Conservation (phyloP, 1,140 invertebrate species). For the Tetramorium alpestre region DNA sequence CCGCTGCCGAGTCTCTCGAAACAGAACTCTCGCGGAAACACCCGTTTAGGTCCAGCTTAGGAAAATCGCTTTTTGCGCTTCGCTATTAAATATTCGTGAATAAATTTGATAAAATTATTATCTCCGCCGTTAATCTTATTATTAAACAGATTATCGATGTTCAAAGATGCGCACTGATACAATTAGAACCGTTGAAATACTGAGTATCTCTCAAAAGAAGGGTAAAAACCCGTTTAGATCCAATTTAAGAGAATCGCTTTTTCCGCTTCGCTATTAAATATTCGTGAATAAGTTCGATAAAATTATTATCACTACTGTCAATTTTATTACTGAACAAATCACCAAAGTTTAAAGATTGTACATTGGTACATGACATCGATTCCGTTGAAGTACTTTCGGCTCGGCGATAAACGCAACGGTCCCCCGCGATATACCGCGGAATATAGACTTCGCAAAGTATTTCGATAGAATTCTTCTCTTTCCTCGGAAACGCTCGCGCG, state of each 20-base stretch:
- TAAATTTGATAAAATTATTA: neutral
- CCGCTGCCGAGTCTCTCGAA: neutral
- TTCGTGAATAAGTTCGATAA: neutral
- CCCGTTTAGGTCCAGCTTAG: neutral
- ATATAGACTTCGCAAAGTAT: slow-evolving; percentile 2
- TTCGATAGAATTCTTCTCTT: slow-evolving; percentile 8
- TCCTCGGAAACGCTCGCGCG: neutral
- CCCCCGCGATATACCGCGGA: neutral
- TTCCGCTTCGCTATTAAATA: no score
- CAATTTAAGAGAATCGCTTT: no score
- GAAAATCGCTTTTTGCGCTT: neutral
- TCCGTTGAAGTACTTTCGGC: neutral
- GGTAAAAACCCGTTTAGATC: no score
- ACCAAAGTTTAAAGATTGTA: neutral
- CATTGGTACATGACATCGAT: neutral
- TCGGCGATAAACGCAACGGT: neutral
- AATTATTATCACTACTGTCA: neutral
- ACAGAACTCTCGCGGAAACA: neutral
- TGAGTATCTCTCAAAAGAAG: no score
- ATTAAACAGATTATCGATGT: neutral
- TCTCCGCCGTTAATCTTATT: neutral
- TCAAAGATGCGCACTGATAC: no score
- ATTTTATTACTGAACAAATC: neutral
- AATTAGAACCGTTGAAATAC: no score
- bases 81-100: neutral